Percentiles rank a stretch among this genome's conserved stretches.
Conservation (phyloP, 1,140 invertebrate species). For the Hycleus cichorii region DNA sequence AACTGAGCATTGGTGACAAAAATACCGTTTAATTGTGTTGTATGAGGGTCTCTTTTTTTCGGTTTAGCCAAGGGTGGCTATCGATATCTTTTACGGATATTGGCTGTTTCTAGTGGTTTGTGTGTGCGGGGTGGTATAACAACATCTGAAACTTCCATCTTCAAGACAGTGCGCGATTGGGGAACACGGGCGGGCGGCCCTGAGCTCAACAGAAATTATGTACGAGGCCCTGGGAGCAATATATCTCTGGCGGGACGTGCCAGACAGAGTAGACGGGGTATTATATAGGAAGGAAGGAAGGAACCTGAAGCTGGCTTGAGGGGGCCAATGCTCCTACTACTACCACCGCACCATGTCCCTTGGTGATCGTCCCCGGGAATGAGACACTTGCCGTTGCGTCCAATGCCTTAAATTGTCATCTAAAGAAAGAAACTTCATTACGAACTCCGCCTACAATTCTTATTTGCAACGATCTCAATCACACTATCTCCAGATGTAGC, state of each 20-base stretch:
- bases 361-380: conserved; percentile 36
- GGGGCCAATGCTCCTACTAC: not conserved
- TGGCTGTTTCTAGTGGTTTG: conserved; percentile 4
- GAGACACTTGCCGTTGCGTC: conserved; percentile 33
- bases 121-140: conserved; percentile 1
- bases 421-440: conserved; percentile 38
- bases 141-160: conserved; percentile 19
- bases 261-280: conserved; percentile 39
- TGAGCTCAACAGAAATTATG: conserved; percentile 40
- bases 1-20: conserved; percentile 10
- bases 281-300: conserved; percentile 38
- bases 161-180: conserved; percentile 5
- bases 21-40: conserved; percentile 8
- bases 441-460: conserved; percentile 18
- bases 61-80: not conserved
- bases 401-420: conserved; percentile 34
- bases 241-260: conserved; percentile 40
- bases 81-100: conserved; percentile 16
- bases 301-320: conserved; percentile 31
- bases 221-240: conserved; percentile 42
- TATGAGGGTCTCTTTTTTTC: not conserved
- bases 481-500: not conserved
- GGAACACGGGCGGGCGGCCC: conserved; percentile 17
- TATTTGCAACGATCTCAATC: not conserved
- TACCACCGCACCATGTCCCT: conserved; percentile 29